Evolutionary conservation across 2,888 invertebrate genomes (phyloP), one percentile per base, ranked within the genome.

Genomic region (Chrysopilus asiliformis): DNA sequence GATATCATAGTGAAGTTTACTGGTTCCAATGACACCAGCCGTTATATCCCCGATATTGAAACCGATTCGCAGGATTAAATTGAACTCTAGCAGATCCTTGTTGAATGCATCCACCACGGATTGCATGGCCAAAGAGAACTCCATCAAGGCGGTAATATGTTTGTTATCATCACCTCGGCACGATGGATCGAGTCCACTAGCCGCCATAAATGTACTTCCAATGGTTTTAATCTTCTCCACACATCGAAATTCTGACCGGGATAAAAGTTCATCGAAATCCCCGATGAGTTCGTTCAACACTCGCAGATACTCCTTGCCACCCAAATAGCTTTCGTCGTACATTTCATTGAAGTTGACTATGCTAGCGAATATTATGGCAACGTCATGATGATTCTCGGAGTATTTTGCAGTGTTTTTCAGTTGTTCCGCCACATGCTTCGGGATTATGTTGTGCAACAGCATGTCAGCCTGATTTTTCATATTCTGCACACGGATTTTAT

Each of bases 201-300:
- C 95, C 2, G 93, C 95, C 95, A 97, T 97, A 53, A 93, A 94
- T 0, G 93, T 91, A 46, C 89, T 86, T 4, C 90, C 91, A 43
- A 95, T 95, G 0, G 95, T 94, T 64, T 97, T 97, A 45, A 97
- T 97, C 65, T 97, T 97, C 58, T 95, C 94, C 5, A 97, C 87
- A 49, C 84, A 79, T 27, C 76, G 74, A 51, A 84, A 93, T 46
- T 85, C 78, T 0, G 78, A 72, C 28, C 79, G 71, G 41, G 84
- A 82, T 6, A 97, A 64, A 32, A 95, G 65, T 53, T 94, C 94
- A 56, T 97, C 95, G 53, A 95, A 94, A 61, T 97, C 95, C 0
- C 85, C 90, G 43, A 94, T 90, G 35, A 97, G 67, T 58, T 97
- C 95, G 63, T 97, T 97, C 33, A 97, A 70, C 8, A 97, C 93